Conservation (phyloP, 1,140 invertebrate species). For the Phymastichus coffea region DNA sequence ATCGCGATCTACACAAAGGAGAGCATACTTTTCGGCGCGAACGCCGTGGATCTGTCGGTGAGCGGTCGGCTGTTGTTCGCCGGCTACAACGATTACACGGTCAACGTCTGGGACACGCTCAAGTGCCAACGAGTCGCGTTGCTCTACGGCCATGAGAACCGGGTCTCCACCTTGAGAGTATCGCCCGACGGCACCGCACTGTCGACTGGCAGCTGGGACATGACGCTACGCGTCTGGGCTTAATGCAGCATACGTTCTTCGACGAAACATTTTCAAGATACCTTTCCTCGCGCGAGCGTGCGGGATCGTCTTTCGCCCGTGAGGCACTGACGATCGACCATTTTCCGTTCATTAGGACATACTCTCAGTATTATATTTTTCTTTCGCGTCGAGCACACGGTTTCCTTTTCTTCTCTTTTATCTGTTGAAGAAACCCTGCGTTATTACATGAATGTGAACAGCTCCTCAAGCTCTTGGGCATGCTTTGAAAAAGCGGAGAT, state of each 20-base stretch:
- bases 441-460: no score
- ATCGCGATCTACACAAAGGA: conserved; percentile 96
- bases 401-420: no score
- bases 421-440: no score
- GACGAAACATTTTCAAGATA: no score
- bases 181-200: conserved; percentile 98
- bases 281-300: background rate
- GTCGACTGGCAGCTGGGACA: conserved; percentile 98
- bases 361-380: no score
- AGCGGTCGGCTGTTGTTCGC: conserved; percentile 95
- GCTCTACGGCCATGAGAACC: conserved; percentile 97
- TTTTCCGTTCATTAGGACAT: background rate
- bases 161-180: conserved; percentile 91
- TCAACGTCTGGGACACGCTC: conserved; percentile 98
- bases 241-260: conserved; percentile 36
- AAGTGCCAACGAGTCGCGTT: conserved; percentile 89
- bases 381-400: no score
- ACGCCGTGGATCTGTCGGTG: conserved; percentile 96
- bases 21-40: conserved; percentile 97
- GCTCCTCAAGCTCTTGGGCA: no score
- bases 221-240: conserved; percentile 80
- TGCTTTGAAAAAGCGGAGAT: no score
- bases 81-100: conserved; percentile 98
- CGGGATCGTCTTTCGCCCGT: background rate
- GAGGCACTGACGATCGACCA: background rate